These are phyloP conservation scores for Biston betularia DNA, from an alignment of 2,888 invertebrate genomes.

Conservation along the genomic window DNA sequence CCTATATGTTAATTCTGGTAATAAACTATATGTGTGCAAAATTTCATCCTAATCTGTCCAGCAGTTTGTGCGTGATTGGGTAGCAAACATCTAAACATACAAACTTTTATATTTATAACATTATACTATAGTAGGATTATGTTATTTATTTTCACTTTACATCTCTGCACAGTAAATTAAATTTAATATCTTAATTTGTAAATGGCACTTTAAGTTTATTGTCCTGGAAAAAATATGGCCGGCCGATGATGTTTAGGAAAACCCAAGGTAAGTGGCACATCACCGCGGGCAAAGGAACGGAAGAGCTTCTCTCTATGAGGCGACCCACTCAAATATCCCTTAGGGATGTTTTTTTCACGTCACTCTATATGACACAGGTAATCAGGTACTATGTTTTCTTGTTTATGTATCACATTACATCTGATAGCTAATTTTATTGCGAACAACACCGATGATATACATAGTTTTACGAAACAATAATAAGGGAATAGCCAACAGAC, in stretches of 20 bases:
- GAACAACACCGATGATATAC: no score
- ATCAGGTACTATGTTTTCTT: no score
- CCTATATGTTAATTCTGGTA: no score
- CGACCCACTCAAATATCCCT: not conserved
- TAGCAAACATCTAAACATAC: no score
- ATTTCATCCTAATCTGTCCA: no score
- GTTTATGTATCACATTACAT: no score
- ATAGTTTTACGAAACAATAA: no score
- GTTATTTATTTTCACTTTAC: not conserved
- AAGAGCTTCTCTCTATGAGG: not conserved
- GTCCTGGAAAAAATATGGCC: slow-evolving; percentile 1
- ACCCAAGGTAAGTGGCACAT: not conserved
- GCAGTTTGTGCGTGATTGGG: no score
- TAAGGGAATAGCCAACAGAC: no score
- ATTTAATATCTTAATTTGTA: not conserved
- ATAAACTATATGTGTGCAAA: no score
- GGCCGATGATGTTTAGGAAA: not conserved
- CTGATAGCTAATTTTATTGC: no score
- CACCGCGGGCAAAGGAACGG: not conserved
- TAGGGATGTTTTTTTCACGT: slow-evolving; percentile 10
- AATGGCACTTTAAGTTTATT: not conserved
- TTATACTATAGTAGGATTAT: not conserved
- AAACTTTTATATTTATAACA: not conserved
- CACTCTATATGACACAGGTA: slow-evolving; percentile 1
- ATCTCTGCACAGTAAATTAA: not conserved